These are phyloP conservation scores for Pogonocichla stellata DNA, from an alignment of 2,113 vertebrate genomes.

Conservation along the genomic window DNA sequence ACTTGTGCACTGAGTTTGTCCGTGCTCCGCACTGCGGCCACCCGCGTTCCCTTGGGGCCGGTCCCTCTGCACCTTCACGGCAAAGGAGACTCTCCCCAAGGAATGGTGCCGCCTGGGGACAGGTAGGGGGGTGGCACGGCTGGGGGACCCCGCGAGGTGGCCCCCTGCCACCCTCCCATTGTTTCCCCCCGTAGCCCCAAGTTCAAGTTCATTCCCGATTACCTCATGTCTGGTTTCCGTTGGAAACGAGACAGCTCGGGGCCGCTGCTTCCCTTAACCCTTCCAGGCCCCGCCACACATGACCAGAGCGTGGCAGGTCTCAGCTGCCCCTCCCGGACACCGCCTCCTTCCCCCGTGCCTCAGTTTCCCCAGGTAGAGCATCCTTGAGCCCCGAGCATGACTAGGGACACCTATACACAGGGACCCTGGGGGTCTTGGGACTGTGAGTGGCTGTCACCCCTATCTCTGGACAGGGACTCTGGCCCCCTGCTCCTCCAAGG, in stretches of 20 bases:
- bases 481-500: accelerated
- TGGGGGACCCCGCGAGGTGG: background rate
- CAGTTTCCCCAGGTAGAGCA: background rate
- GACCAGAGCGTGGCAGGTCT: background rate
- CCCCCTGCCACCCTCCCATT: background rate
- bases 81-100: background rate
- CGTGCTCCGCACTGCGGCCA: background rate
- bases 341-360: background rate
- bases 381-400: background rate
- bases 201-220: constrained; percentile 77
- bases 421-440: background rate
- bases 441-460: accelerated
- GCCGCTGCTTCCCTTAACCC: constrained; percentile 61
- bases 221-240: constrained; percentile 85
- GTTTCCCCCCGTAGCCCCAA: constrained; percentile 48
- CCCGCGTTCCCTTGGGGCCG: background rate
- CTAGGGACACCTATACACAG: accelerated
- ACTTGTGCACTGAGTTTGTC: background rate
- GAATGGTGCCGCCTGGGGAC: background rate
- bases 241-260: constrained; percentile 81
- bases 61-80: background rate
- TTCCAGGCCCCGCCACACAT: background rate
- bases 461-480: background rate
- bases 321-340: background rate
- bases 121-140: background rate